phyloP scores from a whole-genome alignment of 1,140 invertebrate genomes.

The Chironomus striatipennis region DNA sequence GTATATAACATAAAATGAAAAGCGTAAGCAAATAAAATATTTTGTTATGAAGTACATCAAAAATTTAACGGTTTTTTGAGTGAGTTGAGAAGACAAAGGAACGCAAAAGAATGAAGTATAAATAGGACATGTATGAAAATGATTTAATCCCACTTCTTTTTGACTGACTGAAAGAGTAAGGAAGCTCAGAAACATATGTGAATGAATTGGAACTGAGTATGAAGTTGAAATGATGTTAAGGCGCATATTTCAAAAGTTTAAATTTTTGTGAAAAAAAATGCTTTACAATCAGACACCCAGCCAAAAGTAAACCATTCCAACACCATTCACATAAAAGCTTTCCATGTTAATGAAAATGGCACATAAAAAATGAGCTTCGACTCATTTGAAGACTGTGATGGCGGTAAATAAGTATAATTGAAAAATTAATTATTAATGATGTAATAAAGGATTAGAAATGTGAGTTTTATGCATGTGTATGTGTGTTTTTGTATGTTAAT shows the following conservation, averaged over 20 bases:
- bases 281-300: too few species aligned
- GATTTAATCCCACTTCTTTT: too few species aligned
- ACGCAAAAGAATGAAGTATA: not conserved
- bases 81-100: not conserved
- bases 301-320: too few species aligned
- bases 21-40: not conserved
- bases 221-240: too few species aligned
- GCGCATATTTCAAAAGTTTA: too few species aligned
- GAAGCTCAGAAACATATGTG: not conserved
- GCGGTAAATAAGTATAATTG: not conserved
- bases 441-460: not conserved
- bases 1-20: not conserved
- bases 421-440: conserved; percentile 5
- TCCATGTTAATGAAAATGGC: too few species aligned
- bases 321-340: too few species aligned
- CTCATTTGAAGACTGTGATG: not conserved
- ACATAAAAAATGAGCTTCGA: too few species aligned
- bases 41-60: not conserved
- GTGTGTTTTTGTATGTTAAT: not conserved
- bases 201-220: not conserved
- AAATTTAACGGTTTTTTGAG: not conserved
- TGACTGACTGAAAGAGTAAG: not conserved
- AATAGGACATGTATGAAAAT: not conserved
- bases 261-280: too few species aligned
- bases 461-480: not conserved